Conservation (phyloP, 2,113 vertebrate genomes). For the Silurus glanis region DNA sequence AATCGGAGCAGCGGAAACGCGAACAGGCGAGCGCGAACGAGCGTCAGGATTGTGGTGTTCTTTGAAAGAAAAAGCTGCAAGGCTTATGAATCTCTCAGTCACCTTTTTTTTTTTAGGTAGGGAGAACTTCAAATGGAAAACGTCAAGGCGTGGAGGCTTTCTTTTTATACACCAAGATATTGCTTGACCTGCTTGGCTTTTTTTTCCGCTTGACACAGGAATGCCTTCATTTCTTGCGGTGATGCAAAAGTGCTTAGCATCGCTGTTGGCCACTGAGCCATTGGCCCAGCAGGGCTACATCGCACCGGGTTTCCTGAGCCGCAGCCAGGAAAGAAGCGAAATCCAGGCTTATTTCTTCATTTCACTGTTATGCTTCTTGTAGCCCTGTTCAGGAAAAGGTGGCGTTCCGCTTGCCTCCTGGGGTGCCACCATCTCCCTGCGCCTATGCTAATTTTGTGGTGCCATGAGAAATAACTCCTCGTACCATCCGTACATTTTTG, state of each 20-base stretch:
- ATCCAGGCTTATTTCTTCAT: conserved; percentile 41
- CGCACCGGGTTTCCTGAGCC: conserved; percentile 7
- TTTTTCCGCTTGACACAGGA: conserved; percentile 21
- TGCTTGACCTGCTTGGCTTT: conserved; percentile 31
- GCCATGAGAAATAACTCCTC: conserved; percentile 47
- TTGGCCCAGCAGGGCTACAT: conserved; percentile 28
- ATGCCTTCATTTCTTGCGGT: conserved; percentile 18
- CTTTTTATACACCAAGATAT: conserved; percentile 25
- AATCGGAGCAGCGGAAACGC: conserved; percentile 55
- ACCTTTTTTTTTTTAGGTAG: conserved; percentile 2
- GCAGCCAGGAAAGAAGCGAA: conserved; percentile 26
- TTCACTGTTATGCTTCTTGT: conserved; percentile 23
- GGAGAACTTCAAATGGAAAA: conserved; percentile 35
- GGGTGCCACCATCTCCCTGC: conserved; percentile 18
- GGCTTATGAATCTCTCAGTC: not conserved
- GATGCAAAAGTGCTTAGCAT: conserved; percentile 36
- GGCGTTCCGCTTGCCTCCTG: conserved; percentile 46
- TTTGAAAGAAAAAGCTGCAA: conserved; percentile 37
- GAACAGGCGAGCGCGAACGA: conserved; percentile 53
- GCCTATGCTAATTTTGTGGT: conserved; percentile 20
- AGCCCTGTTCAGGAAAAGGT: conserved; percentile 36
- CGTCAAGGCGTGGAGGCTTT: not conserved
- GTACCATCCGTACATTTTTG: conserved; percentile 40
- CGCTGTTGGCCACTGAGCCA: conserved; percentile 12
- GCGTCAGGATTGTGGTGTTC: conserved; percentile 43